A percentile compares a stretch with the other conserved stretches of the same genome.
Conservation (phyloP, 2,797 vertebrate genomes). For the Alauda arvensis region DNA sequence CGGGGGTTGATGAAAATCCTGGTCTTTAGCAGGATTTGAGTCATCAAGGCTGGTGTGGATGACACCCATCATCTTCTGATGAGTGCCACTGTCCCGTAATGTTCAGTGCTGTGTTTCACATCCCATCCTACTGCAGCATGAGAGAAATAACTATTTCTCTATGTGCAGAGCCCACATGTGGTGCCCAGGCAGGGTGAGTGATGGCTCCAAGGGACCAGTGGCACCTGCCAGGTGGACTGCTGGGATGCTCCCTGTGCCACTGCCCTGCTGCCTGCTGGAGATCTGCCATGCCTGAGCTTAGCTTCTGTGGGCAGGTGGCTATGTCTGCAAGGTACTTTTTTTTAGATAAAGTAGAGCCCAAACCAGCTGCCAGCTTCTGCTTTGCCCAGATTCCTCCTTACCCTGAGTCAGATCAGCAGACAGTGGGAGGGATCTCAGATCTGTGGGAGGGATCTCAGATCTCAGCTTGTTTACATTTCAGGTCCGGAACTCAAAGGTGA, state of each 20-base stretch:
- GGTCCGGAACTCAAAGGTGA: background rate
- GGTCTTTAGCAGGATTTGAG: background rate
- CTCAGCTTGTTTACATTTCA: background rate
- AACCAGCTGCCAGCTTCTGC: background rate
- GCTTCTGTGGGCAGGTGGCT: background rate
- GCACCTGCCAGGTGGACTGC: background rate
- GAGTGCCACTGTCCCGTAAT: accelerated
- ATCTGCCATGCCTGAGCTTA: background rate
- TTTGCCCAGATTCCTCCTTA: background rate
- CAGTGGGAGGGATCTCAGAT: background rate
- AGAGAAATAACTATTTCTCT: too few relatives aligned
- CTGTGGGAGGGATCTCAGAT: background rate
- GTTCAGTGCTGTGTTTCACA: background rate
- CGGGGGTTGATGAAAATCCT: background rate
- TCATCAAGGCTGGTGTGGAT: background rate
- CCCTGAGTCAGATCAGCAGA: background rate
- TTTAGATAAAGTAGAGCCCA: background rate
- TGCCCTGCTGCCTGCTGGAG: background rate
- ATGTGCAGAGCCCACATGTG: accelerated
- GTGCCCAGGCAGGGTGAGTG: too few relatives aligned
- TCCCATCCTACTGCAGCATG: background rate
- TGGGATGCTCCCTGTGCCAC: accelerated
- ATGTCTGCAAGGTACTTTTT: background rate
- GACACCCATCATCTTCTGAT: background rate
- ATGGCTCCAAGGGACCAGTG: background rate